Evolutionary conservation across 2,797 vertebrate species (phyloP).

Genomic region (Pangasius larnaudii): DNA sequence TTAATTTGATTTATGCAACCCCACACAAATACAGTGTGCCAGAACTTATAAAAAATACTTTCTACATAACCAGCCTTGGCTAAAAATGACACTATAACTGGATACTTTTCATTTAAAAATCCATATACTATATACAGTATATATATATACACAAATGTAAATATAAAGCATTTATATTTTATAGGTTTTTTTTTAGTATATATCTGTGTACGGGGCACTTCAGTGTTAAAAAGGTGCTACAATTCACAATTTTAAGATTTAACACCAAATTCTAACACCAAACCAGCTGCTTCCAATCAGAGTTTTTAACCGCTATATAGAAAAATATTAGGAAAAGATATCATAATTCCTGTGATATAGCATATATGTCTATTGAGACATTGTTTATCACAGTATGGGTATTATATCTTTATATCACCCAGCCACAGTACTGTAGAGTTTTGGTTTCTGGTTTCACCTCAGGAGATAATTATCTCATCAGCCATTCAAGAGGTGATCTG

Average conservation of each 20-base stretch:
- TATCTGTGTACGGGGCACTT: too few species aligned
- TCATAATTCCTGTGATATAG: background rate
- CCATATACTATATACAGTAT: too few species aligned
- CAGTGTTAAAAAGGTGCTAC: too few species aligned
- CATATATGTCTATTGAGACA: background rate
- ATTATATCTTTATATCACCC: background rate
- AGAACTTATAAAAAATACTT: background rate
- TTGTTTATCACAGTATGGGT: background rate
- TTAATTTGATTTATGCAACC: background rate
- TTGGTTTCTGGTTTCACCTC: background rate
- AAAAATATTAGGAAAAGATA: background rate
- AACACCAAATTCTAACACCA: background rate
- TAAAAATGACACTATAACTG: background rate
- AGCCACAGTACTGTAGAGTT: background rate
- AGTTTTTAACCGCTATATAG: too few species aligned
- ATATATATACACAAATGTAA: too few species aligned
- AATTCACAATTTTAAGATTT: background rate
- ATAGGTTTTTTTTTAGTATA: too few species aligned
- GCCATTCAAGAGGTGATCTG: background rate
- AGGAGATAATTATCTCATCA: background rate
- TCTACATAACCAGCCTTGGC: background rate
- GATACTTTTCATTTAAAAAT: background rate
- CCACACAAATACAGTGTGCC: background rate
- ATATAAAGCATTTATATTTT: too few species aligned
- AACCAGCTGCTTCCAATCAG: background rate